Percentiles rank a stretch among this genome's conserved stretches.
Evolutionary conservation across 2,113 vertebrate genomes (phyloP).

Genomic region (Mugil cephalus): DNA sequence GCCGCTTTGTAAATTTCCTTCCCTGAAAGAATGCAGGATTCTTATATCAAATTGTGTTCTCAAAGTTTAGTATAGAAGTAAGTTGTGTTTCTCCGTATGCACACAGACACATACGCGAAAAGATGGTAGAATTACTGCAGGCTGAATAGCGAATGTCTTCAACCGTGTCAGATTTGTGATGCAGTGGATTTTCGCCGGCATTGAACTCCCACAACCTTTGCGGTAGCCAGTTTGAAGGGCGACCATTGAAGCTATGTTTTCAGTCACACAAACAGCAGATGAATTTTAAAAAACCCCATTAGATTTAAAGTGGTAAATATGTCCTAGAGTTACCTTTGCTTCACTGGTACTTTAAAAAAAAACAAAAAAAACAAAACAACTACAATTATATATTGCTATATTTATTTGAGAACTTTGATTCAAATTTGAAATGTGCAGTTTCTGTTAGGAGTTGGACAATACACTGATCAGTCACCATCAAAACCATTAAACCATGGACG

Average conservation of each 20-base stretch:
- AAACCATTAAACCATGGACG: too few relatives aligned
- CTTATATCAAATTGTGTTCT: conserved; percentile 6
- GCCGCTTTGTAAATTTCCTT: neutral
- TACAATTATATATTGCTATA: too few relatives aligned
- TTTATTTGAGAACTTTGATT: too few relatives aligned
- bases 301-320: neutral
- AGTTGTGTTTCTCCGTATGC: conserved; percentile 1
- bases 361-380: too few relatives aligned
- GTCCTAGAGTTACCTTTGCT: neutral
- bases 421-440: too few relatives aligned
- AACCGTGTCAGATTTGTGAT: conserved; percentile 16
- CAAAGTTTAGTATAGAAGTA: conserved; percentile 2
- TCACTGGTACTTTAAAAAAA: too few relatives aligned
- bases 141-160: conserved; percentile 15
- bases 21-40: neutral
- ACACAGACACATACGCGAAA: neutral
- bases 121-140: neutral
- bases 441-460: too few relatives aligned
- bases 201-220: neutral
- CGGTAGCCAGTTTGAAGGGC: neutral
- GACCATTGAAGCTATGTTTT: neutral
- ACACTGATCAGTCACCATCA: too few relatives aligned
- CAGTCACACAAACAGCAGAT: neutral
- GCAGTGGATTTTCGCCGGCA: neutral
- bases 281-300: neutral